Base-by-base conservation (phyloP, 2,113 vertebrate species). In the Centropus unirufus region DNA sequence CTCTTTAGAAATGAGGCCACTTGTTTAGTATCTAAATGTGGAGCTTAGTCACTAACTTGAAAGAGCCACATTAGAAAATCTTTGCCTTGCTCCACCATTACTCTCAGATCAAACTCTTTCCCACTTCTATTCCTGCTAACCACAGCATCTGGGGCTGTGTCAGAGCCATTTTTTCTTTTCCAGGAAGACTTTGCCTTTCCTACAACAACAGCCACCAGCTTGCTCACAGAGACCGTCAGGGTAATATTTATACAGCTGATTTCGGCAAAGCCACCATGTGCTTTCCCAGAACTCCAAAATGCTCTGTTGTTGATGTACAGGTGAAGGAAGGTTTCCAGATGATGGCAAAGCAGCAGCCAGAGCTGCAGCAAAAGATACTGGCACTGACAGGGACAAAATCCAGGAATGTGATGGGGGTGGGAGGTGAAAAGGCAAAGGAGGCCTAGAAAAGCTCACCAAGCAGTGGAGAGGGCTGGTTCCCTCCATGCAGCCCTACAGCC, bases 71-170 rank as follows among this genome's bases (percentile, higher is more conserved):
- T 93, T 92, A 96, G 81, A 83, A 94, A 86, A 88, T 90, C 90
- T 69, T 87, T 90, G 92, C 92, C 49, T 95, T 57, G 87, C 91
- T 92, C 86, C 90, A 93, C 92, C 93, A 81, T 93, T 64, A 39
- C 87, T 87, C 85, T 78, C 89, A 5, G 91, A 95, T 92, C 92
- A 94, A 93, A 91, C 91, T 78, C 95, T 94, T 93, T 95, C 87
- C 95, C 68, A 90, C 87, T 96, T 95, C 91, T 96, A 90, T 95
- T 95, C 94, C 95, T 96, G 92, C 95, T 87, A 96, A 94, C 89
- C 90, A 96, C 92, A 93, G 91, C 90, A 96, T 96, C 94, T 95
- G 95, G 95, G 95, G 92, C 92, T 96, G 93, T 96, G 86, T 96
- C 92, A 92, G 68, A 90, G 79, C 90, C 85, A 27, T 86, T 80